Evolutionary conservation across 2,888 invertebrate genomes (phyloP), one percentile per base, ranked within the genome.

Genomic region (Thereva nobilitata): DNA sequence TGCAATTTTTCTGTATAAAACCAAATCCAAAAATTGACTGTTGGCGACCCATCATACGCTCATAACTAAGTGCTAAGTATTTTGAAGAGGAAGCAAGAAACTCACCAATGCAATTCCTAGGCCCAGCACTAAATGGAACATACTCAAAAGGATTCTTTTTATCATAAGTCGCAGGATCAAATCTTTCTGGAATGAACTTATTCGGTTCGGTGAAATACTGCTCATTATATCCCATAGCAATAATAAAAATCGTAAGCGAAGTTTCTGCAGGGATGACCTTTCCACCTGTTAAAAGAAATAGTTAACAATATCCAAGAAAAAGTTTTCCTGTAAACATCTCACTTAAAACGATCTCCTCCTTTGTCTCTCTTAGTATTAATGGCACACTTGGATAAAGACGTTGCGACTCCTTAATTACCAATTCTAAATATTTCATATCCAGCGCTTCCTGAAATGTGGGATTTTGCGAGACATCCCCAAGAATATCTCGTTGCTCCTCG

Each of bases 41-140:
- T 23, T 23, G 23, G 23, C 23, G 1, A 23, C 23, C 23, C 23
- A 23, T 23, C 23, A 23, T 23, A 23, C 1, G 23, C 1, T n/a
- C n/a, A n/a, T n/a, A n/a, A n/a, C n/a, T n/a, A 23, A 23, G 23
- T 23, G 2, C 23, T 23, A 23, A 2, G 1, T 23, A 23, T 2
- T 2, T 23, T 23, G 23, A 23, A 23, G 23, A 23, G 1, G 23
- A 23, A 23, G 2, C 23, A 23, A 23, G 23, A 23, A 23, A 38
- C 67, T 41, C 49, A 64, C 78, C 79, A 68, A 87, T 84, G 71
- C 87, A 87, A 73, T 87, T 88, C 50, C 87, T 83, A 0, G 86
- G 85, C 0, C 87, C 87, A 6, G 87, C 87, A 72, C 87, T 87
- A 67, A 88, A 88, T 0, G 86, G 84, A 1, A 88, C 73, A 78